A percentile compares a stretch with the other conserved stretches of the same genome.
Conservation (phyloP, 2,888 invertebrate genomes). For the Mimachlamys varia region DNA sequence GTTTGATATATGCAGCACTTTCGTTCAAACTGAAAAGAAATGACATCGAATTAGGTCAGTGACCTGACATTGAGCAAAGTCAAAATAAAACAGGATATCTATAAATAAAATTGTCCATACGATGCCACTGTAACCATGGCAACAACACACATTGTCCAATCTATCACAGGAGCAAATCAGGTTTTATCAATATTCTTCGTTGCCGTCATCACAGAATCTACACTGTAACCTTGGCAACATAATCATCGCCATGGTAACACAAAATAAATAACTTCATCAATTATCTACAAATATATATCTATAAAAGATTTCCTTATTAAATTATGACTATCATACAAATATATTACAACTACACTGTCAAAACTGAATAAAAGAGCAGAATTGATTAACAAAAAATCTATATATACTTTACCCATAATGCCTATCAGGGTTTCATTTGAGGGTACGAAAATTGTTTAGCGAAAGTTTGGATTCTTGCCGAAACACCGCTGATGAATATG, state of each 20-base stretch:
- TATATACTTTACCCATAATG: not conserved
- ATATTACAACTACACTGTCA: not conserved
- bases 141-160: not conserved
- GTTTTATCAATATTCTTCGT: not conserved
- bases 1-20: conserved; percentile 36
- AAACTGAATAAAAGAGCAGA: not conserved
- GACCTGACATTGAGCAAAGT: conserved; percentile 30
- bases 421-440: conserved; percentile 5
- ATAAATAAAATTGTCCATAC: conserved; percentile 14
- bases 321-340: not conserved
- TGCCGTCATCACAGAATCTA: not conserved
- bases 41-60: not conserved
- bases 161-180: not conserved
- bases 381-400: not conserved
- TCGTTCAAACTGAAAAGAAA: conserved; percentile 18
- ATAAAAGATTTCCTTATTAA: not conserved
- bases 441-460: conserved; percentile 3
- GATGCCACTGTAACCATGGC: not conserved
- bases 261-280: not conserved
- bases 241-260: not conserved
- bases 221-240: not conserved
- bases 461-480: conserved; percentile 4
- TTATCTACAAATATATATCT: not conserved
- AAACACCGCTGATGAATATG: conserved; percentile 1
- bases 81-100: conserved; percentile 22